Percentiles rank a stretch among this genome's conserved stretches.
Evolutionary conservation across 1,140 invertebrate genomes (phyloP).

Genomic region (Hycleus phaleratus): DNA sequence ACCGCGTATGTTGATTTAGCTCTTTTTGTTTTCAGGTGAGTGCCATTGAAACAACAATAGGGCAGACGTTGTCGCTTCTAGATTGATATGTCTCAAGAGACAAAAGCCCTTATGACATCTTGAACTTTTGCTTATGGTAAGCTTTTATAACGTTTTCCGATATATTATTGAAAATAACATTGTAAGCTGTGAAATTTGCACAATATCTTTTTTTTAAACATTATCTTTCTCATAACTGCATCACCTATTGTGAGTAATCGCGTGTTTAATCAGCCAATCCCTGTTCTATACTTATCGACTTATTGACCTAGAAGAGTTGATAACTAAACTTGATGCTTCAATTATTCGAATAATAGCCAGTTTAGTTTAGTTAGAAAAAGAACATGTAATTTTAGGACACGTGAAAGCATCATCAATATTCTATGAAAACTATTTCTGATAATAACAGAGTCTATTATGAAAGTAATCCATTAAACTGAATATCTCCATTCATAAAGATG

Average conservation of each 20-base stretch:
- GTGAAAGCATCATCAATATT: slow-evolving; percentile 2
- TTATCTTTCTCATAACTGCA: no score
- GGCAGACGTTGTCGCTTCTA: slow-evolving; percentile 4
- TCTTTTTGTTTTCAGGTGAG: slow-evolving; percentile 9
- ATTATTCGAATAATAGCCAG: background rate
- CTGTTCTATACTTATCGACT: slow-evolving; percentile 6
- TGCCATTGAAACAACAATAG: background rate
- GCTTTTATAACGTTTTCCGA: no score
- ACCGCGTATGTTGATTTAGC: background rate
- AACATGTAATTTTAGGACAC: slow-evolving; percentile 1
- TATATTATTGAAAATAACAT: no score
- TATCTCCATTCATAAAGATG: no score
- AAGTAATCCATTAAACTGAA: no score
- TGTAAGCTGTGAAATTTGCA: no score
- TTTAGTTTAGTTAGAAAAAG: background rate
- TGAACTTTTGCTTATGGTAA: no score
- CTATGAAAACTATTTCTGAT: background rate
- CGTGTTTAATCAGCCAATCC: slow-evolving; percentile 11
- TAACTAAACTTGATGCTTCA: slow-evolving; percentile 14
- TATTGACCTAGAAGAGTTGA: slow-evolving; percentile 12
- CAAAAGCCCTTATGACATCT: no score
- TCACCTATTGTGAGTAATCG: background rate
- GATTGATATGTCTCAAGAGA: no score
- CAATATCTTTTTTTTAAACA: no score
- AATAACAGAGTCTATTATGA: background rate